Evolutionary conservation across 35 echinoderm and acorn worm genomes (phyloP), one percentile per base, ranked within the genome.

Genomic region (Amphiura filiformis): DNA sequence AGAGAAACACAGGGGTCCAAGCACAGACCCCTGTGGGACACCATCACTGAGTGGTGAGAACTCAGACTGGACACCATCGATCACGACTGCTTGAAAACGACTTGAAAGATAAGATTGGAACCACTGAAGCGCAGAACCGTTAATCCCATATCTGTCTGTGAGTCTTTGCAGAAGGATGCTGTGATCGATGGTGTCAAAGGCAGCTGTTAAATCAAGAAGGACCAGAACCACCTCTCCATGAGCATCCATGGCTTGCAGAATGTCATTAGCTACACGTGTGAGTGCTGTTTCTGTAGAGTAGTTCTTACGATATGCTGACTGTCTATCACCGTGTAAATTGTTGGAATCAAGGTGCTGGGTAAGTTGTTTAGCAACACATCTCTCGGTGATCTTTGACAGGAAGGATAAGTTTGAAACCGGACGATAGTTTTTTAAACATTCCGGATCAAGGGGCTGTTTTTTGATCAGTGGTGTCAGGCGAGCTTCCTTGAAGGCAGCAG

Each of bases 131-230:
- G 57, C 84, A 77, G 40, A 20, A 33, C 82, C 86, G 37, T 0
- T 22, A 44, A 93, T 35, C 37, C 86, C 76, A 82, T 89, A 90
- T 17, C 81, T 64, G 37, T 80, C 38, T 57, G 42, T 31, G 28
- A 89, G 87, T n/a, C 87, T 89, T 39, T 80, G 81, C 3, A 90
- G 37, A 3, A 87, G 80, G 17, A 90, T 78, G 11, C 47, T 28
- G 76, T 87, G 88, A 76, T 87, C 61, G 32, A 94, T 82, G 28
- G 88, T 87, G 35, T 94, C 92, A 87, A 94, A 95, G 0, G 89
- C 93, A 15, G 90, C 83, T 57, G 84, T 80, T 49, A 86, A 81
- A 75, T 94, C 84, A 13, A 91, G 65, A 1, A 91, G 75, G 49
- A 91, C 78, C 57, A 92, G 49, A 32, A 87, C 30, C 22, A 80